Conservation (phyloP, 2,113 vertebrate species). For the Daphoenositta chrysoptera region DNA sequence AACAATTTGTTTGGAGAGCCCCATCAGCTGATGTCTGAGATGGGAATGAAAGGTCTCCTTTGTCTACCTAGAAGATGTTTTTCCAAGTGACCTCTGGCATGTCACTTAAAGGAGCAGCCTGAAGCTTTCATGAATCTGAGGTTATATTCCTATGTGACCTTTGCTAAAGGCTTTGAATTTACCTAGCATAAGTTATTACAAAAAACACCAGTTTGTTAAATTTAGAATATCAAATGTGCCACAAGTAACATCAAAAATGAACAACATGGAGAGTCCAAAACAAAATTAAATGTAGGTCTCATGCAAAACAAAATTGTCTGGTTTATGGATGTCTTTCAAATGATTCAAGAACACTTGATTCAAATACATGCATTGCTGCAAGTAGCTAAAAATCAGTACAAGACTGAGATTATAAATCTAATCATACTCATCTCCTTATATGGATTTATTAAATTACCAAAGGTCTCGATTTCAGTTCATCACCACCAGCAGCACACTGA, state of each 20-base stretch:
- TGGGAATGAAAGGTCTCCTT: background rate
- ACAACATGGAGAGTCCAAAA: background rate
- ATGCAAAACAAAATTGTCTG: background rate
- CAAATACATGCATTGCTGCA: background rate
- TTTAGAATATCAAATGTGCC: background rate
- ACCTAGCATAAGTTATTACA: background rate
- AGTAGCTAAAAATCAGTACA: slow-evolving; percentile 9
- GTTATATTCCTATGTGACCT: background rate
- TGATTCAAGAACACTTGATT: background rate
- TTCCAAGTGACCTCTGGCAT: background rate
- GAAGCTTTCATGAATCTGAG: background rate
- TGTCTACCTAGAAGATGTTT: background rate
- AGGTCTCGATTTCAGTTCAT: slow-evolving; percentile 27
- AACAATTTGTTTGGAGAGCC: background rate
- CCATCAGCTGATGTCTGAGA: background rate
- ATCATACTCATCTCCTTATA: background rate
- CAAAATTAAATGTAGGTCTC: background rate
- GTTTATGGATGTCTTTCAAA: background rate
- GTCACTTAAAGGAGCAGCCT: background rate
- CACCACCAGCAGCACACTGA: background rate
- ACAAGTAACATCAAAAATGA: background rate
- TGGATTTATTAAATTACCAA: slow-evolving; percentile 26
- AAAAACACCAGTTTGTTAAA: background rate
- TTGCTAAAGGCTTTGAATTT: background rate
- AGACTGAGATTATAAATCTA: background rate